Evolutionary conservation across 2,888 invertebrate species (phyloP), one percentile per base, ranked within the genome.

Genomic region (Melipona bicolor): DNA sequence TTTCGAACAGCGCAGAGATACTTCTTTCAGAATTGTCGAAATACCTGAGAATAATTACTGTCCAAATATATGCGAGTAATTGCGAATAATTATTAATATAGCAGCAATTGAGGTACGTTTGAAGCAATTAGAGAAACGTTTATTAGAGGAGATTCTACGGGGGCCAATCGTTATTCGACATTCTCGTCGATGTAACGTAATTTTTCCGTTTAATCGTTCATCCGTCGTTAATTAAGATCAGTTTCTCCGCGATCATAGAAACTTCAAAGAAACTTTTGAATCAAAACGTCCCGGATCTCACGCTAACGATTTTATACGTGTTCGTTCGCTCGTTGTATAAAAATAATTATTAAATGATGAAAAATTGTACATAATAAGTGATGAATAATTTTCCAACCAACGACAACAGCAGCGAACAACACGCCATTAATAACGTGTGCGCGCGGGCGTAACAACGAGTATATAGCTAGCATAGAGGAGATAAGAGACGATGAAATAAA

Each of bases 401-500:
- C 32, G 27, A 27, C 9, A 32, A 21, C n/a, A n/a, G 21, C 17
- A 17, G 2, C n/a, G 17, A 70, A n/a, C 19, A n/a, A n/a, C 36
- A 15, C 13, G n/a, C 70, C 54, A 21, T 62, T 72, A 54, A 75
- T 65, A 75, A n/a, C 54, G 27, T 4, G 13, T 11, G 54, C 65
- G 62, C 15, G 49, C n/a, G 27, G 17, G 24, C 36, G 5, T 64
- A 43, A 15, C 21, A 74, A 54, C 13, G 52, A 65, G 19, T 15
- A 24, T 13, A 43, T 11, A 11, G n/a, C 56, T 36, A 19, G n/a
- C 27, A 27, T 54, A 24, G 13, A 4, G 4, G 21, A 49, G 65
- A 36, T 65, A 74, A 15, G 4, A 43, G 27, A 27, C 27, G n/a
- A 49, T 78, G 19, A 50, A n/a, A 76, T 54, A 4, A 24, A 62